Conservation (phyloP, 1,140 invertebrate genomes). For the Ectropis grisescens region DNA sequence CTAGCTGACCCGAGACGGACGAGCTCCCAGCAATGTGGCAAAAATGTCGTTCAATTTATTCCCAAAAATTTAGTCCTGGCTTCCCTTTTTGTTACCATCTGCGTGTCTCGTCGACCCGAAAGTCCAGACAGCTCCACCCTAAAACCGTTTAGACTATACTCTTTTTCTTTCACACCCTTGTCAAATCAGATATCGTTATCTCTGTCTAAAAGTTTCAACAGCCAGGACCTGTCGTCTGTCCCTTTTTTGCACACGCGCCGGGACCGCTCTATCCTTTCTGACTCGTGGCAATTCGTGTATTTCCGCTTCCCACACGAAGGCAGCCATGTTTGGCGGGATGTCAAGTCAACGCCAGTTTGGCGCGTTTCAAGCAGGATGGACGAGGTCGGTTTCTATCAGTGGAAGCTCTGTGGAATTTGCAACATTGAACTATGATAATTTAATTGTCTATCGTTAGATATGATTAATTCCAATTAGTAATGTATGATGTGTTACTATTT, state of each 20-base stretch:
- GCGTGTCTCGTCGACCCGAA: conserved; percentile 43
- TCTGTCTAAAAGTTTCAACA: conserved; percentile 45
- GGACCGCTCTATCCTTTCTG: conserved; percentile 54
- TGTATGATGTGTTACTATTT: conserved; percentile 12
- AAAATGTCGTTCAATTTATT: conserved; percentile 68
- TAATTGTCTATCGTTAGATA: too few species aligned
- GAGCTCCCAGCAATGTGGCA: conserved; percentile 46
- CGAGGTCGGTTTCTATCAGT: conserved; percentile 50
- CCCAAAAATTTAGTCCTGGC: conserved; percentile 59
- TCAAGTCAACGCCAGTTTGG: conserved; percentile 65
- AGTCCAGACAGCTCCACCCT: conserved; percentile 67
- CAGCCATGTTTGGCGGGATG: conserved; percentile 65
- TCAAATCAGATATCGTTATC: conserved; percentile 46
- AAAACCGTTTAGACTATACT: conserved; percentile 58
- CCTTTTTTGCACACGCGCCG: conserved; percentile 46
- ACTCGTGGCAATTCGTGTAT: conserved; percentile 61
- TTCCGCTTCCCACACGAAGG: conserved; percentile 66
- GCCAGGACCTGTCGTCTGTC: conserved; percentile 54
- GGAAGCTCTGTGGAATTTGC: conserved; percentile 22
- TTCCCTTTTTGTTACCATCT: conserved; percentile 68
- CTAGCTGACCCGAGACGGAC: conserved; percentile 6
- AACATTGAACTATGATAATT: conserved; percentile 7
- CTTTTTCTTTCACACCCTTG: conserved; percentile 49
- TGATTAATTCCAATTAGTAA: too few species aligned
- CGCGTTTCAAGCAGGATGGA: conserved; percentile 55